These are phyloP conservation scores for Hyperoplus immaculatus DNA, from an alignment of 2,797 vertebrate species.

Conservation along the genomic window DNA sequence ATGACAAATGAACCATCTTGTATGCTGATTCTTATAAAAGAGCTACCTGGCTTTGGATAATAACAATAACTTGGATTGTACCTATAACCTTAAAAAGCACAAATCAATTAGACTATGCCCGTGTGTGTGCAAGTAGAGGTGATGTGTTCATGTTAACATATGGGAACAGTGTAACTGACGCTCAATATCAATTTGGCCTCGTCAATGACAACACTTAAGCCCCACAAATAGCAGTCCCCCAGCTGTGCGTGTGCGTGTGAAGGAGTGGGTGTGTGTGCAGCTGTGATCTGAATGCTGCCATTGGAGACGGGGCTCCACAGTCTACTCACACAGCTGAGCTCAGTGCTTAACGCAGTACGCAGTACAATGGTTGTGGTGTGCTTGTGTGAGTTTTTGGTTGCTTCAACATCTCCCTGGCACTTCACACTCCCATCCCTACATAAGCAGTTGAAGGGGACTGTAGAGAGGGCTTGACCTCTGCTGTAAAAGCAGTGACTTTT, in stretches of 20 bases:
- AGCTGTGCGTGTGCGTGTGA: constrained; percentile 13
- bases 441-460: constrained; percentile 9
- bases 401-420: neutral
- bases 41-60: neutral
- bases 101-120: constrained; percentile 1
- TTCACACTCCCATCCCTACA: neutral
- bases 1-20: too few species aligned
- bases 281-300: constrained; percentile 57
- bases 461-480: constrained; percentile 2
- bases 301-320: constrained; percentile 42
- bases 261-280: constrained; percentile 39
- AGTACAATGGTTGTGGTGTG: constrained; percentile 10
- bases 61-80: neutral
- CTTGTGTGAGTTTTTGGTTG: constrained; percentile 4
- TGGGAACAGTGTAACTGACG: constrained; percentile 7
- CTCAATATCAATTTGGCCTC: constrained; percentile 11
- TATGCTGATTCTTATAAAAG: neutral
- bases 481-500: constrained; percentile 8
- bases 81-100: neutral
- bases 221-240: constrained; percentile 34
- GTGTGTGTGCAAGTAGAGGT: neutral
- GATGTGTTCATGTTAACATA: constrained; percentile 21
- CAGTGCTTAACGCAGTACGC: constrained; percentile 12
- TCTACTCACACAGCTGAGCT: constrained; percentile 63
- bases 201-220: constrained; percentile 26